Evolutionary conservation across 1,140 invertebrate genomes (phyloP).

Genomic region (Potamilus streckersoni): DNA sequence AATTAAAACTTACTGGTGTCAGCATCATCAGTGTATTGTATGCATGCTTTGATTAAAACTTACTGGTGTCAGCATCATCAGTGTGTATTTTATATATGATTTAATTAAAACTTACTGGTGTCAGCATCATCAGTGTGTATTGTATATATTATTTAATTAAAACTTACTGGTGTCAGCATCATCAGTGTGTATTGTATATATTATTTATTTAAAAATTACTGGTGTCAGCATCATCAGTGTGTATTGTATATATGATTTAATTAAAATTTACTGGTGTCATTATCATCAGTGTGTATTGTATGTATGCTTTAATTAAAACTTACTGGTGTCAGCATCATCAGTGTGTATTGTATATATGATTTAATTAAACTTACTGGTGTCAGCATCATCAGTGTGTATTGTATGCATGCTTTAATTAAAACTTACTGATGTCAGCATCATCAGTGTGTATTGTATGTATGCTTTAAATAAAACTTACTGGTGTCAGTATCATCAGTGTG

Average conservation of each 20-base stretch:
- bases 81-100: constrained; percentile 72
- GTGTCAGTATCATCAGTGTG: constrained; percentile 80
- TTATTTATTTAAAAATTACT: constrained; percentile 30
- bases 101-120: constrained; percentile 51
- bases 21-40: constrained; percentile 78
- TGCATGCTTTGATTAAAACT: no score
- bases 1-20: constrained; percentile 55
- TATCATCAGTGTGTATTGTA: constrained; percentile 79
- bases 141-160: no score
- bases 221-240: constrained; percentile 80
- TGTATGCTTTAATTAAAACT: no score
- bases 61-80: constrained; percentile 77
- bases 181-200: constrained; percentile 77
- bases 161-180: constrained; percentile 72
- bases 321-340: constrained; percentile 77
- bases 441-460: constrained; percentile 75
- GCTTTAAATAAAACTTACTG: constrained; percentile 37
- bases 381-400: constrained; percentile 83
- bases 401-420: no score
- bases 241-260: constrained; percentile 66
- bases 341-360: constrained; percentile 72
- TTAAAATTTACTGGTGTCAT: constrained; percentile 69
- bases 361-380: constrained; percentile 54
- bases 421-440: constrained; percentile 74
- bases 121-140: constrained; percentile 83